Evolutionary conservation across 2,888 invertebrate genomes (phyloP).

Genomic region (Hypercompe scribonia): DNA sequence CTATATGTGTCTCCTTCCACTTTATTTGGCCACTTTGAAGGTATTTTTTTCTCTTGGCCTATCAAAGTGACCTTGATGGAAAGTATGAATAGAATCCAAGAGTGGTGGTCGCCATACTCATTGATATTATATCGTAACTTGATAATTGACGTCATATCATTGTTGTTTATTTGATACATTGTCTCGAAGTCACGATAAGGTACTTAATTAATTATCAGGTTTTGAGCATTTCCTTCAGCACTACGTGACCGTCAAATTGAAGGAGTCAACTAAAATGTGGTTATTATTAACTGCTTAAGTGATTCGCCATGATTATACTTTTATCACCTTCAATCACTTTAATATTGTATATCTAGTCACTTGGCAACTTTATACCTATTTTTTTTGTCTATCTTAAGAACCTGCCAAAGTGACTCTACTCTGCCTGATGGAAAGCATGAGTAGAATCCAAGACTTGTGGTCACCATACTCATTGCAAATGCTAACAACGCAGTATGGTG

Average conservation of each 20-base stretch:
- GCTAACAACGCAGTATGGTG: no score
- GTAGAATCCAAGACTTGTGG: no score
- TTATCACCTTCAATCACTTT: not conserved
- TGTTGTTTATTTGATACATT: not conserved
- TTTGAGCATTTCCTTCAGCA: not conserved
- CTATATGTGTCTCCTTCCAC: no score
- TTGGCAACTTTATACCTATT: no score
- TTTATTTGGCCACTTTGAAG: no score
- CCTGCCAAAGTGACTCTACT: no score
- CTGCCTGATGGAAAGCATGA: no score
- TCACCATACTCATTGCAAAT: no score
- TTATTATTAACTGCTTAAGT: slow-evolving; percentile 4
- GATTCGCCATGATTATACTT: slow-evolving; percentile 18
- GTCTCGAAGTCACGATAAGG: not conserved
- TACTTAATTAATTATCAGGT: not conserved
- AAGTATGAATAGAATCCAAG: no score
- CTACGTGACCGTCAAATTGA: slow-evolving; percentile 43
- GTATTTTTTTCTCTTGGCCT: no score
- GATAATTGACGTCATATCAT: not conserved
- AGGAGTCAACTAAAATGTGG: not conserved
- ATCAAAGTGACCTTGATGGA: no score
- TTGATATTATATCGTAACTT: not conserved
- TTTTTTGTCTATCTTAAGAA: no score
- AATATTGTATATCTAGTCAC: not conserved
- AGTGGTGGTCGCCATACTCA: not conserved